phyloP scores from a whole-genome alignment of 2,888 invertebrate species.

The Lumbricus terrestris region DNA sequence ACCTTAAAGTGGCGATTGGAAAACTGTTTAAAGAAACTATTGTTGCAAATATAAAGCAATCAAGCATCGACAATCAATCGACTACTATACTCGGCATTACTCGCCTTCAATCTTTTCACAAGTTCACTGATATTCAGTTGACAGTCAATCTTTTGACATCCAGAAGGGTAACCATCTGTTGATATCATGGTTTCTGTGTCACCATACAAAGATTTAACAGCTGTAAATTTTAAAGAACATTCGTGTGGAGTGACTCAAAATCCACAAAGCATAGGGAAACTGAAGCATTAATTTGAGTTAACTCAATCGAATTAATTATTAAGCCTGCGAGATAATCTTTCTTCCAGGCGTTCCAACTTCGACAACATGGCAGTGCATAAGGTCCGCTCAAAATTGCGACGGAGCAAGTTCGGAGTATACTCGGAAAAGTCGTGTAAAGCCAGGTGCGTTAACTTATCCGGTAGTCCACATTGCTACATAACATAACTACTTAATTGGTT shows the following conservation, averaged over 20 bases:
- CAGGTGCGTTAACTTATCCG: no score
- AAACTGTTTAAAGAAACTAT: not conserved
- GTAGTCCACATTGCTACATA: no score
- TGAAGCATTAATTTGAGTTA: not conserved
- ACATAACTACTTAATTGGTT: no score
- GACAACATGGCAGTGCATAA: not conserved
- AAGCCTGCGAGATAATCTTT: not conserved
- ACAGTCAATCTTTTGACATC: not conserved
- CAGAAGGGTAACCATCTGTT: not conserved
- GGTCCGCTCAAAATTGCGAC: not conserved
- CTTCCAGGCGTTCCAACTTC: not conserved
- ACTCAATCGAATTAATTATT: not conserved
- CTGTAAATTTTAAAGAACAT: not conserved
- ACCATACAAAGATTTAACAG: no score
- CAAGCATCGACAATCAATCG: not conserved
- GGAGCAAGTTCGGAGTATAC: not conserved
- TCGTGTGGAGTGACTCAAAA: not conserved
- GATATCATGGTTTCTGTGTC: not conserved
- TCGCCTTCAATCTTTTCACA: not conserved
- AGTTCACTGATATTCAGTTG: not conserved
- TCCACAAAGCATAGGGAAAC: not conserved
- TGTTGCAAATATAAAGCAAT: not conserved
- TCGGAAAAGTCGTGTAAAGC: not conserved
- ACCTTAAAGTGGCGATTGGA: not conserved
- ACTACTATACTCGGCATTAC: not conserved